These are phyloP conservation scores for Erebia epiphron DNA, from an alignment of 2,888 invertebrate genomes.

Conservation along the genomic window DNA sequence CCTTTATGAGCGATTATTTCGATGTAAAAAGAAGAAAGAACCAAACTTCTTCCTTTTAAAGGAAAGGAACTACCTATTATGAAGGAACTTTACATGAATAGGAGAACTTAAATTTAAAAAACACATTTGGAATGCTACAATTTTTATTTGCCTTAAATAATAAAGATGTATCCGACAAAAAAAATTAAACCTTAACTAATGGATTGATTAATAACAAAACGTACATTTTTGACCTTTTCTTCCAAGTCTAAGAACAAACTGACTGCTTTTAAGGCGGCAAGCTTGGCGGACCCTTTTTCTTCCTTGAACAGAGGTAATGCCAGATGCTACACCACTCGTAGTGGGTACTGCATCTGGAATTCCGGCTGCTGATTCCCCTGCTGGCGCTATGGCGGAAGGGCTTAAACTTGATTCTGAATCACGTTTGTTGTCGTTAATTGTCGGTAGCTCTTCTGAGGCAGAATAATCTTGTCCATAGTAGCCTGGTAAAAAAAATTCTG, in stretches of 20 bases:
- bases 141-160: slow-evolving; percentile 49
- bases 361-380: too few species aligned
- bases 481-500: too few species aligned
- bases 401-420: too few species aligned
- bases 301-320: slow-evolving; percentile 37
- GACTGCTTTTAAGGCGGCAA: slow-evolving; percentile 59
- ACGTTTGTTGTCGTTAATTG: too few species aligned
- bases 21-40: too few species aligned
- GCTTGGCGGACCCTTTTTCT: slow-evolving; percentile 52
- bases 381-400: too few species aligned
- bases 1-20: too few species aligned
- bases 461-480: too few species aligned
- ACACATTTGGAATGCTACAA: slow-evolving; percentile 49
- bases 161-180: slow-evolving; percentile 62
- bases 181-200: slow-evolving; percentile 28
- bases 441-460: too few species aligned
- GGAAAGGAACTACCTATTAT: neutral
- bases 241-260: slow-evolving; percentile 60
- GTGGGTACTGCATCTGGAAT: neutral
- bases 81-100: too few species aligned
- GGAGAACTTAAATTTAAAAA: slow-evolving; percentile 21
- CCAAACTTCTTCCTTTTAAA: too few species aligned
- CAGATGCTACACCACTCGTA: slow-evolving; percentile 5
- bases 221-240: slow-evolving; percentile 55
- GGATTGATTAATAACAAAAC: slow-evolving; percentile 53